Evolutionary conservation across 92 coral and sea anemone species (phyloP), one percentile per base, ranked within the genome.

Genomic region (Palythoa heliodiscus): DNA sequence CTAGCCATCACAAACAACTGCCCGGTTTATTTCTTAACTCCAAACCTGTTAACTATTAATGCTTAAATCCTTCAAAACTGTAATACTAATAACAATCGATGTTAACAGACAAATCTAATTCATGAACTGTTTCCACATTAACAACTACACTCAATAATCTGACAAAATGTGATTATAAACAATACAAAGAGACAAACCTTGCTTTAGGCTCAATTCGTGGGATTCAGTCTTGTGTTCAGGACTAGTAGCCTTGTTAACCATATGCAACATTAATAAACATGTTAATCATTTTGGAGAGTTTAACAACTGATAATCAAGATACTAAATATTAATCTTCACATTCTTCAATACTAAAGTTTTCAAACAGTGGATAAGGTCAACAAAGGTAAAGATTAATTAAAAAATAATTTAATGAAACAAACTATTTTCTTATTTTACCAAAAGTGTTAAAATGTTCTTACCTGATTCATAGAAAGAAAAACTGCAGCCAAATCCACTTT

Each of bases 401-500:
- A 29, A 52, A 60, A 60, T 7, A 60, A 60, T 60, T 60, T n/a
- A 29, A 25, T 22, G 3, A 22, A 29, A 69, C 10, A 64, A 11
- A 20, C 39, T n/a, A 13, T 22, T n/a, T 13, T 79, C 35, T 29
- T 29, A 48, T 47, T 23, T 29, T 22, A 52, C 5, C 35, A 11
- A 39, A 19, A 13, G 20, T 15, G 3, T 14, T 3, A 52, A 23
- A 15, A 83, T 16, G 1, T 19, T n/a, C 90, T 69, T 71, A 90
- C 92, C 85, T 76, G 68, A 68, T 61, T 55, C 2, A 75, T 23
- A 50, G 88, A 83, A 78, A 87, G 78, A 78, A 94, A 87, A 81
- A 97, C 88, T 52, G 90, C 90, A 60, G 89, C 87, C 80, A 97
- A 83, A 43, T 95, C 83, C 15, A 91, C 96, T 24, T 82, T 93